Evolutionary conservation across 2,888 invertebrate species (phyloP).

Genomic region (Smittia sp.): DNA sequence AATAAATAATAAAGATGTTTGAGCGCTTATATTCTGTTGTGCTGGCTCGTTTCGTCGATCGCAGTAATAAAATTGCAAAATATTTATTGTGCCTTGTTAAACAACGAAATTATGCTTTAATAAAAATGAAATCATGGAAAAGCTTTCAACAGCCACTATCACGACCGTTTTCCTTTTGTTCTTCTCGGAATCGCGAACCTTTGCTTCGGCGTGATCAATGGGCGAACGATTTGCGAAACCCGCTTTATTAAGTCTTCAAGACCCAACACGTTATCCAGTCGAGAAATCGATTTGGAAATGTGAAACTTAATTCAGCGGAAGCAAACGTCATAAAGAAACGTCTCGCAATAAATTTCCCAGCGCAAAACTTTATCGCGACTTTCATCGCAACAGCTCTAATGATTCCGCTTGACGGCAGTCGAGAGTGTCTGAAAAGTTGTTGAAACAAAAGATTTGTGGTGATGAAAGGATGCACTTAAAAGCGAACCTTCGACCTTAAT

Average conservation of each 20-base stretch:
- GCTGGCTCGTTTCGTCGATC: neutral
- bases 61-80: slow-evolving; percentile 6
- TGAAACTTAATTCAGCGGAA: neutral
- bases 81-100: slow-evolving; percentile 8
- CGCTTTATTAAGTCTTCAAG: neutral
- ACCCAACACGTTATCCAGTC: neutral
- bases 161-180: neutral
- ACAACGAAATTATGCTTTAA: slow-evolving; percentile 8
- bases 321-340: neutral
- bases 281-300: neutral
- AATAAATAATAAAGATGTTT: slow-evolving; percentile 23
- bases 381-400: neutral
- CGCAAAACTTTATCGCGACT: neutral
- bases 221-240: neutral
- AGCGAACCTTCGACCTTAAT: neutral
- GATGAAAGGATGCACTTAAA: neutral
- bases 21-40: neutral
- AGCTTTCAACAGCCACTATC: neutral
- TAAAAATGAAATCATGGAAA: neutral
- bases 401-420: neutral
- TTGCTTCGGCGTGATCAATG: neutral
- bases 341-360: neutral
- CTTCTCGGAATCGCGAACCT: neutral
- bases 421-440: neutral
- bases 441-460: neutral